Evolutionary conservation across 2,888 invertebrate genomes (phyloP).

Genomic region (Amphiduros pacificus): DNA sequence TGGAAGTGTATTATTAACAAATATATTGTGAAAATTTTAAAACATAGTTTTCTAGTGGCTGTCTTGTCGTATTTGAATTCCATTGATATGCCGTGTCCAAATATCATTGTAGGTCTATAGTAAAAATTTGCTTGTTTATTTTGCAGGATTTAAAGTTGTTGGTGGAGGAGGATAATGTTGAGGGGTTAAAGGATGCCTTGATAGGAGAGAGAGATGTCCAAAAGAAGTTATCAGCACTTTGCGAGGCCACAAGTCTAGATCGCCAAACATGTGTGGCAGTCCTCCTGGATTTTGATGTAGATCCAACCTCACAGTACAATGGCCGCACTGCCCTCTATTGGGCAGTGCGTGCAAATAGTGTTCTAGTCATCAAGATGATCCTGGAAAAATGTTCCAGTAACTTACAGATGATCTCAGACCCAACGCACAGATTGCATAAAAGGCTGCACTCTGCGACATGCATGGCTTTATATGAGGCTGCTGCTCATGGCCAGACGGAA

Average conservation of each 20-base stretch:
- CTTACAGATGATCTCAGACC: not conserved
- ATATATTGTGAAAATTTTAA: no score
- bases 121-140: not conserved
- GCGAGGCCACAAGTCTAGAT: not conserved
- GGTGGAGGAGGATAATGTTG: not conserved
- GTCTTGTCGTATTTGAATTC: no score
- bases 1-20: no score
- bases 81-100: no score
- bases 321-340: not conserved
- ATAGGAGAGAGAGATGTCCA: not conserved
- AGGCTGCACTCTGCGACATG: not conserved
- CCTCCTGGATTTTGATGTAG: not conserved
- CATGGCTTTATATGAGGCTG: not conserved
- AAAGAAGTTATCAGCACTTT: not conserved
- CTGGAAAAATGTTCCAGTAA: not conserved
- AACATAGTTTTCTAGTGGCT: no score
- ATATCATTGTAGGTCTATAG: no score
- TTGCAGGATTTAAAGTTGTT: not conserved
- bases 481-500: not conserved
- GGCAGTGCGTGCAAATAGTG: not conserved
- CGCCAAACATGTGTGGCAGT: not conserved
- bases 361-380: not conserved
- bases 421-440: not conserved
- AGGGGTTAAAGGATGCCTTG: not conserved
- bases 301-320: not conserved